Evolutionary conservation across 2,888 invertebrate genomes (phyloP), one percentile per base, ranked within the genome.

Genomic region (Callinectes sapidus): DNA sequence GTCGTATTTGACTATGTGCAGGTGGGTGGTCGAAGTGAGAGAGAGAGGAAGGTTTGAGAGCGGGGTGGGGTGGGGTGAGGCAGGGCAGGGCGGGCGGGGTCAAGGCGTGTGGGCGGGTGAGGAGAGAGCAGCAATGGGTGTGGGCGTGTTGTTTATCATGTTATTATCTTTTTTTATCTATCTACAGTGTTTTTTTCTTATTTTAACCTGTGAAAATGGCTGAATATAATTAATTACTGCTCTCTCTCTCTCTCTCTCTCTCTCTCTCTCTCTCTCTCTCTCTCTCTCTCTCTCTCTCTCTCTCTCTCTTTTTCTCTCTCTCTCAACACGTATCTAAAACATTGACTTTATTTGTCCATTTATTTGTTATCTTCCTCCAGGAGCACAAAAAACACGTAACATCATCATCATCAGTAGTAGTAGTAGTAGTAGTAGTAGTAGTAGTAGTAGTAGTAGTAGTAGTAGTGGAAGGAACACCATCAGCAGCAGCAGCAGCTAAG

Each of bases 201-300:
- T 35, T 81, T 35, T 32, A 3, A 35, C 32, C 81, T 16, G 81
- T 81, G 81, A 35, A 81, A 81, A 81, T n/a, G 18, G 18, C 28
- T 3, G 81, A 16, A 32, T 35, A 81, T 35, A 35, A 81, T 81
- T 81, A 61, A 61, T 61, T 61, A 18, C 23, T 23, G 3, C 61
- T 61, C 61, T 61, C 61, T 61, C 61, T 23, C 61, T 61, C 71
- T 32, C 71, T 77, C 71, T 77, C 71, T 77, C 71, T 77, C 71
- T 77, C 71, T 77, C 71, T 77, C 71, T 77, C 71, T 77, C 71
- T 77, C 71, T 77, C 71, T 77, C 71, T 77, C 71, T 77, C 71
- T 77, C 71, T 77, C 71, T 28, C 28, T 77, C 71, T 28, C 71
- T 71, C 71, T n/a, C 71, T n/a, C 71, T 71, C 71, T n/a, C 71